phyloP scores from a whole-genome alignment of 2,113 vertebrate genomes.

The Coregonus clupeaformis region DNA sequence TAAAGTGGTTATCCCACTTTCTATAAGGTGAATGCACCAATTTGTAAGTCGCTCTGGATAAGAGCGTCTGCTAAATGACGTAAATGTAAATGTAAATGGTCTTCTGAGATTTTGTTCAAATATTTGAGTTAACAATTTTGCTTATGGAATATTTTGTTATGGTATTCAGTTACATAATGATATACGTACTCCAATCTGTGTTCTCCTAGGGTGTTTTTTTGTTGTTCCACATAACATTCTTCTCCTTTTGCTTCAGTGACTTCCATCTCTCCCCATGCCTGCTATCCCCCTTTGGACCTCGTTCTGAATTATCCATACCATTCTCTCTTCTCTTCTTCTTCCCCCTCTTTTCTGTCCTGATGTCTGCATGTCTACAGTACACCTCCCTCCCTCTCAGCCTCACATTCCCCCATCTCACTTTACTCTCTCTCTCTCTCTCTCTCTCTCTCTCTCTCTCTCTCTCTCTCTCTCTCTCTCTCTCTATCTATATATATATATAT shows the following conservation, averaged over 20 bases:
- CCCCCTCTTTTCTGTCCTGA: constrained; percentile 25
- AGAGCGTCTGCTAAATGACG: too few species aligned
- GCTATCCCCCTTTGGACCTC: constrained; percentile 63
- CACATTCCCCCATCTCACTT: not conserved
- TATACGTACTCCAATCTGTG: constrained; percentile 7
- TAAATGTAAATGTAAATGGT: too few species aligned
- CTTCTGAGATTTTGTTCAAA: too few species aligned
- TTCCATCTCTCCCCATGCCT: constrained; percentile 52
- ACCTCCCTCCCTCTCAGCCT: not conserved
- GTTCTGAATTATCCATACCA: constrained; percentile 73
- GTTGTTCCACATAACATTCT: constrained; percentile 45
- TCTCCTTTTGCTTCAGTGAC: constrained; percentile 59
- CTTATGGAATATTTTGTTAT: too few species aligned
- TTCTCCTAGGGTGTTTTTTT: not conserved
- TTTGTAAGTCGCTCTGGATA: too few species aligned
- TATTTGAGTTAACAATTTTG: too few species aligned
- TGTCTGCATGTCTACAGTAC: not conserved
- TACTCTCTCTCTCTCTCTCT: constrained; percentile 26
- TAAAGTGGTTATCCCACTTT: too few species aligned
- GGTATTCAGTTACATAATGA: constrained; percentile 11
- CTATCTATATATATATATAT: too few species aligned
- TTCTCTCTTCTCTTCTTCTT: constrained; percentile 45
- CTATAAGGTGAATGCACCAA: too few species aligned
- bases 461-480: too few species aligned
- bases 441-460: too few species aligned